Conservation (phyloP, 2,888 invertebrate species). For the Hyles lineata region DNA sequence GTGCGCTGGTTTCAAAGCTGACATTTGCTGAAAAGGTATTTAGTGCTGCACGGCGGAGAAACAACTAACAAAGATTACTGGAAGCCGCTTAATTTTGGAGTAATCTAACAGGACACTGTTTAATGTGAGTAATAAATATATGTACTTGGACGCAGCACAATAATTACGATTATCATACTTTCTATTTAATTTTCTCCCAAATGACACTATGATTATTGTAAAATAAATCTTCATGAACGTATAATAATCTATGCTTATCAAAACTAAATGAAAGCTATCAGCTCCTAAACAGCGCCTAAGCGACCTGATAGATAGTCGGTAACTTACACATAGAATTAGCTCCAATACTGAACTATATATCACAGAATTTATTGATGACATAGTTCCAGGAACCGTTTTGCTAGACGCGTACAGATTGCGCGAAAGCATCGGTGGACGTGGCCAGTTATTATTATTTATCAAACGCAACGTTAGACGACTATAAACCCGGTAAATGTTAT, state of each 20-base stretch:
- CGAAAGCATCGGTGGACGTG: constrained; percentile 36
- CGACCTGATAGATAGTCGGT: background rate
- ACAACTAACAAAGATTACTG: too few relatives aligned
- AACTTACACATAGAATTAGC: constrained; percentile 28
- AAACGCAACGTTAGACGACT: constrained; percentile 46
- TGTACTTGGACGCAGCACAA: background rate
- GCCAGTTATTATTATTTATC: constrained; percentile 72
- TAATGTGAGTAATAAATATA: background rate
- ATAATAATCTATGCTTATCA: background rate
- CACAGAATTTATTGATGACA: constrained; percentile 29
- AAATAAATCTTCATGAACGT: background rate
- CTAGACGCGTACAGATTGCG: constrained; percentile 29
- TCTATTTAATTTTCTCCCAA: background rate
- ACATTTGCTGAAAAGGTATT: too few relatives aligned
- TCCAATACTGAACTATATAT: constrained; percentile 31
- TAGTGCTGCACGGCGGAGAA: too few relatives aligned
- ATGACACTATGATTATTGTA: background rate
- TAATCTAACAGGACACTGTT: too few relatives aligned
- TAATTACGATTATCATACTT: background rate
- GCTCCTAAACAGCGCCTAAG: background rate
- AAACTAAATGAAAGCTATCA: background rate
- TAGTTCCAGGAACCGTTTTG: constrained; percentile 23
- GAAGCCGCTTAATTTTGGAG: too few relatives aligned
- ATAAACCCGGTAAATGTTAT: constrained; percentile 61
- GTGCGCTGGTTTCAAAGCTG: too few relatives aligned